phyloP scores from a whole-genome alignment of 2,113 vertebrate species.

The Psilopsiagon aurifrons region DNA sequence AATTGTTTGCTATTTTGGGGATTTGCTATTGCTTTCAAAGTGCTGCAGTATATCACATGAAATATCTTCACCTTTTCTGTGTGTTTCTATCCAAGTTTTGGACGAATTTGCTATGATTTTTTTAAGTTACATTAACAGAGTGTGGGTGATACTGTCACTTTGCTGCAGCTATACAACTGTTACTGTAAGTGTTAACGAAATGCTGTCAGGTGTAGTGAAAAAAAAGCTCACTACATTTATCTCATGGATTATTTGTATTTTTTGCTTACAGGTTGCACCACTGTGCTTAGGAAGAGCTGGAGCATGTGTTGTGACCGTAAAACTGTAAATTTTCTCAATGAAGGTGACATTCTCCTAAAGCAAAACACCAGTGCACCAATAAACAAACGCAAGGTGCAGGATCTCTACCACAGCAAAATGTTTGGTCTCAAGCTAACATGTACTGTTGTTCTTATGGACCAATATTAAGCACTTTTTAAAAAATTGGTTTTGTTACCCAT shows the following conservation, averaged over 20 bases:
- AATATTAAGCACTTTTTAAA: constrained; percentile 45
- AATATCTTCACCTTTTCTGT: not conserved
- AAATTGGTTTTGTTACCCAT: not conserved
- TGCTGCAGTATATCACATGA: not conserved
- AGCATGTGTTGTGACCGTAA: constrained; percentile 92
- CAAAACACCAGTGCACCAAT: not conserved
- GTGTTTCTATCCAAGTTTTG: not conserved
- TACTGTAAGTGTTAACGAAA: not conserved
- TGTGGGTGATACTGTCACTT: not conserved
- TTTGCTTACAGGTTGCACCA: constrained; percentile 86
- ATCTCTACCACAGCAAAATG: constrained; percentile 33
- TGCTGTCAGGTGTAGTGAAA: not conserved
- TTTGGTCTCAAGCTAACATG: constrained; percentile 16
- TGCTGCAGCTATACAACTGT: not conserved
- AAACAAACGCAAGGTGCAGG: not conserved
- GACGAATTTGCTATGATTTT: not conserved
- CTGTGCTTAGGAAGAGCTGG: constrained; percentile 95
- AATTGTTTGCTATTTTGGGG: not conserved
- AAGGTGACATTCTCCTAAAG: constrained; percentile 34
- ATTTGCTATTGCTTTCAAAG: not conserved
- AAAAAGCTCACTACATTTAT: not conserved
- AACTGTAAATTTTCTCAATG: constrained; percentile 77
- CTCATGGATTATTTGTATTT: not conserved
- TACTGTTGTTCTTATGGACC: constrained; percentile 4
- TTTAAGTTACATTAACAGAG: not conserved